A percentile compares a stretch with the other conserved stretches of the same genome.
phyloP scores from a whole-genome alignment of 1,140 invertebrate genomes.

The Lasioglossum albipes region DNA sequence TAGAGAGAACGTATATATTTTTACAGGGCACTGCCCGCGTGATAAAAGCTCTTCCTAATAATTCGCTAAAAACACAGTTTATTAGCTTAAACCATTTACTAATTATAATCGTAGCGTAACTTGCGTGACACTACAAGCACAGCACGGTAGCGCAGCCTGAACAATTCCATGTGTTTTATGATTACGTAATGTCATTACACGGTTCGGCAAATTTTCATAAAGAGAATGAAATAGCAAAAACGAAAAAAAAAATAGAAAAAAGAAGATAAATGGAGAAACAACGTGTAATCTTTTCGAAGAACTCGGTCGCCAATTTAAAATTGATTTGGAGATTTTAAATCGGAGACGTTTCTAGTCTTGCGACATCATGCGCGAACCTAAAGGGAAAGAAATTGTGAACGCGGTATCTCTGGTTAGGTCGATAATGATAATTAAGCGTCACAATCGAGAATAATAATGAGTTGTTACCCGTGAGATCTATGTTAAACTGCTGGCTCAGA shows the following conservation, averaged over 20 bases:
- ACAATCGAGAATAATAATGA: constrained; percentile 30
- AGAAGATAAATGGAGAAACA: background rate
- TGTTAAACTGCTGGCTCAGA: constrained; percentile 44
- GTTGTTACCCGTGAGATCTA: constrained; percentile 25
- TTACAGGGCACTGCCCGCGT: constrained; percentile 77
- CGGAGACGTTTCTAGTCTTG: constrained; percentile 43
- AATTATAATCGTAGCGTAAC: constrained; percentile 56
- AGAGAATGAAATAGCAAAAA: too few relatives aligned
- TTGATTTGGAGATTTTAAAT: constrained; percentile 27
- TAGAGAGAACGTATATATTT: constrained; percentile 77
- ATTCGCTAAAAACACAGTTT: constrained; percentile 68
- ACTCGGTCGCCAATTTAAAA: constrained; percentile 29
- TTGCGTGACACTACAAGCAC: constrained; percentile 48
- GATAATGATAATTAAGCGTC: constrained; percentile 47
- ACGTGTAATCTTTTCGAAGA: background rate
- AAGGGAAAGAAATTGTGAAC: background rate
- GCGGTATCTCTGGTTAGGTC: constrained; percentile 29
- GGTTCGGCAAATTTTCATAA: too few relatives aligned
- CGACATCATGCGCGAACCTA: constrained; percentile 14
- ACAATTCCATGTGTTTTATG: constrained; percentile 39
- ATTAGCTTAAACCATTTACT: constrained; percentile 66
- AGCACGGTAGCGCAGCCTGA: constrained; percentile 63
- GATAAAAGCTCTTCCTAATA: constrained; percentile 79
- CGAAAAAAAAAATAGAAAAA: background rate
- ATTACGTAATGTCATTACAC: background rate